Evolutionary conservation across 2,797 vertebrate genomes (phyloP), one percentile per base, ranked within the genome.

Genomic region (Sebastes jordani): DNA sequence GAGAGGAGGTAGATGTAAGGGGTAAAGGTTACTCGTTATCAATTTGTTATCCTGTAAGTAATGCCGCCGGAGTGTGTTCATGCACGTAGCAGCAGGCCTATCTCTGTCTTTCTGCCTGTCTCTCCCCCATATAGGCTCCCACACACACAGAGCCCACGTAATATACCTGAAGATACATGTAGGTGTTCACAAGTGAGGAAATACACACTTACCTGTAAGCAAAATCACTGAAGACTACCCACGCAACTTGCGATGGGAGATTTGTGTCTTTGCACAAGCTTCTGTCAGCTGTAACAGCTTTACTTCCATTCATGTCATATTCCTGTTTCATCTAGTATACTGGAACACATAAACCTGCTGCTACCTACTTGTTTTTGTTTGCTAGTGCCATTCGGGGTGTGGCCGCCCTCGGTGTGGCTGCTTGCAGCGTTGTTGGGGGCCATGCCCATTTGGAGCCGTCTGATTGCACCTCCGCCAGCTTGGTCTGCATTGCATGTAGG

Each of bases 21-120:
- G 84, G 66, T 74, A 87, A 85, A 91, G 90, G 76, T 92, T 81
- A 87, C 70, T 82, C 4, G 60, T 88, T 87, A 91, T 90, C 87
- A 78, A 84, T 87, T 88, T 88, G 86, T 91, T 88, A 86, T 85
- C 81, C 60, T 81, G 74, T 71, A 77, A 89, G 86, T 49, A 83
- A 87, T 3, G 7, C 8, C 4, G n/a, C 58, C 9, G 75, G 73
- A 52, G 72, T 66, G 89, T 78, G 74, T 78, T 78, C 70, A 54
- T 67, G 70, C 71, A 81, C 70, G 23, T 32, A 56, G 72, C 23
- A 56, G 70, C 61, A 32, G 30, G 69, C 25, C 61, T 76, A 25
- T 64, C 64, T 63, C 67, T 62, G 32, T 62, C 77, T 69, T 58
- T 29, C 74, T 68, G 49, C 16, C 71, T 38, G 20, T 75, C 60